A percentile compares a stretch with the other conserved stretches of the same genome.
Evolutionary conservation across 2,113 vertebrate species (phyloP).

Genomic region (Misgurnus anguillicaudatus): DNA sequence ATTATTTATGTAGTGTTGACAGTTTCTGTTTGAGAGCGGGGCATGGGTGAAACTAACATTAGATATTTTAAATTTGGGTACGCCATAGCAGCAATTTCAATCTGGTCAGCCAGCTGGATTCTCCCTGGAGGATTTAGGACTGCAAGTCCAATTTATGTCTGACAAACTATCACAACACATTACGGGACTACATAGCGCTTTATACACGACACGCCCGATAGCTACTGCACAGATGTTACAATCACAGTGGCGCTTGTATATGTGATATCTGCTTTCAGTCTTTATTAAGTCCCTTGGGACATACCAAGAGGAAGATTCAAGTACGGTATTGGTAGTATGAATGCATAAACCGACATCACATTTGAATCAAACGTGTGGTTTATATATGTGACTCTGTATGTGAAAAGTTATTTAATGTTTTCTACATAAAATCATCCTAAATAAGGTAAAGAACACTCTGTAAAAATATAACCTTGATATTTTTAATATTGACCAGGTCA

Average conservation of each 20-base stretch:
- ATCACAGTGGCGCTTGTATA: conserved; percentile 34
- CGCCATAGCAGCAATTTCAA: conserved; percentile 38
- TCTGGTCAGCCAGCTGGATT: conserved; percentile 67
- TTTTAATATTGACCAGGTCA: too few species aligned
- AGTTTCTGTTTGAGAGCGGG: conserved; percentile 14
- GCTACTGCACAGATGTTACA: conserved; percentile 63
- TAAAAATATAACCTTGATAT: too few species aligned
- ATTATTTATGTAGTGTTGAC: conserved; percentile 33
- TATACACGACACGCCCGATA: conserved; percentile 59
- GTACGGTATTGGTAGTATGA: not conserved
- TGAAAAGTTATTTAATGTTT: not conserved
- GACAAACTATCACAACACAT: conserved; percentile 68
- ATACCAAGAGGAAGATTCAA: not conserved
- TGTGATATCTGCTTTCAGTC: conserved; percentile 19
- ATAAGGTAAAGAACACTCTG: too few species aligned
- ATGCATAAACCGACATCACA: not conserved
- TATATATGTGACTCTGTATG: not conserved
- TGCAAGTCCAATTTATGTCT: conserved; percentile 67
- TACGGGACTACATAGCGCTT: conserved; percentile 65
- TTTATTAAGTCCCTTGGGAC: not conserved
- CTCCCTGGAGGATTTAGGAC: conserved; percentile 61
- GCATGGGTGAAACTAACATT: conserved; percentile 25
- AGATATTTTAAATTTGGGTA: conserved; percentile 33
- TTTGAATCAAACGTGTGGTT: not conserved
- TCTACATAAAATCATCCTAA: not conserved